Evolutionary conservation across 2,888 invertebrate species (phyloP), one percentile per base, ranked within the genome.

Genomic region (Stictocephala bisonia): DNA sequence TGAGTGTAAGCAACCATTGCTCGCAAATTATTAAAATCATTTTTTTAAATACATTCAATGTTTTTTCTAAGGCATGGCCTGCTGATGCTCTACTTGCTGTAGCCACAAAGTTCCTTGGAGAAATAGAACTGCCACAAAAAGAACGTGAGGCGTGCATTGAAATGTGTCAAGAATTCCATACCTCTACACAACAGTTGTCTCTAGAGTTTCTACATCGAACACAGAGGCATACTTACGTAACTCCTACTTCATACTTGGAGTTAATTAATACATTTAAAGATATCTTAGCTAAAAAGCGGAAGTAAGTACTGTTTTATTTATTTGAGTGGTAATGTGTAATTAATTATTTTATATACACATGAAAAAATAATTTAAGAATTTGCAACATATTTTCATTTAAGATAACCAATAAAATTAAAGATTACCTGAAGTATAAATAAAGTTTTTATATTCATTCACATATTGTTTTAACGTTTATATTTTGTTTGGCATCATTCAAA

Each of bases 161-260:
- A 78, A 91, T 96, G 88, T 97, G 96, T 80, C 93, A 96, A 87
- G 88, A 90, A 73, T 96, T 97, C 84, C 96, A 97, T 83, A 91
- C 90, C 0, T 92, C 95, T 26, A 95, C 95, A 0, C 91, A 93
- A 82, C 84, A 83, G 6, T 84, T 95, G 29, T 91, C 94, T 0
- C 83, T 84, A 0, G 88, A 90, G 81, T 94, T 90, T 82, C 86
- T 84, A 71, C 82, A 84, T 0, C 86, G 92, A 77, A 84, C 95
- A 71, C 91, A 90, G 74, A 87, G 96, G 76, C 88, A 89, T 79
- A 95, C 93, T 82, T 96, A 97, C 82, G 95, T 97, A 0, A 97
- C 97, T 0, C 96, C 97, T 0, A 96, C 96, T 0, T 96, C 96
- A 0, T 97, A 96, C 82, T 85, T 97, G 77, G 96, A 97, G 81